Base-by-base conservation (phyloP, 1,140 invertebrate species). In the Radopholus similis region DNA sequence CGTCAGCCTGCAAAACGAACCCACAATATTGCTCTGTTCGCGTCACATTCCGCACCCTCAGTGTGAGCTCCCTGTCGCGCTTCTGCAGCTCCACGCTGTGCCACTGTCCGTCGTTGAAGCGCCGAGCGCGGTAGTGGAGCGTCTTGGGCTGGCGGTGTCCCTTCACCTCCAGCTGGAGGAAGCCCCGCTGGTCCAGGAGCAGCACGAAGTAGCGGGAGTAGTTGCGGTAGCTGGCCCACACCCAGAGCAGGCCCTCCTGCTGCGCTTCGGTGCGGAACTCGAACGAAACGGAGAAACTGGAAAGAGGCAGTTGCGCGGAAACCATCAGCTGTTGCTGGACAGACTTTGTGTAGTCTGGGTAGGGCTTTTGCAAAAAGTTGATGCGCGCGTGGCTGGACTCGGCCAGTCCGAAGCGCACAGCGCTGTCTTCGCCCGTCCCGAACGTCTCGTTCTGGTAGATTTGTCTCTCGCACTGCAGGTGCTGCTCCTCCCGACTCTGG, bases 181-280 rank as follows among this genome's bases (percentile, higher is more conserved):
- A 77, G 30, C 79, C 79, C 15, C 55, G 11, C 30, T 73, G 63
- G 18, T 75, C 69, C 21, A 81, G 51, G 55, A 73, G 66, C 15
- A 81, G 49, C 40, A 72, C 67, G 60, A 79, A 79, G 63, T 81
- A 81, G n/a, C 74, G 73, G 32, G 26, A 59, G 53, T 55, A 75
- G 44, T 82, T 78, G 58, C 75, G 75, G 74, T 81, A 81, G 55
- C 67, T 81, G 30, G 80, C 77, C 79, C 79, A 81, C 11, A 62
- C 56, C 79, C 79, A 81, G 8, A 81, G 44, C 53, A 81, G 68
- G 37, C 77, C 77, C 42, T 79, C 68, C 6, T 51, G 18, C 35
- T 73, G 42, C 2, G 78, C 82, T 51, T 51, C 30, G 1, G 47
- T 26, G 47, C 64, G 55, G 28, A 80, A 53, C n/a, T 44, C 28